Base-by-base conservation (phyloP, 2,113 vertebrate species). In the Puffinus mauretanicus region DNA sequence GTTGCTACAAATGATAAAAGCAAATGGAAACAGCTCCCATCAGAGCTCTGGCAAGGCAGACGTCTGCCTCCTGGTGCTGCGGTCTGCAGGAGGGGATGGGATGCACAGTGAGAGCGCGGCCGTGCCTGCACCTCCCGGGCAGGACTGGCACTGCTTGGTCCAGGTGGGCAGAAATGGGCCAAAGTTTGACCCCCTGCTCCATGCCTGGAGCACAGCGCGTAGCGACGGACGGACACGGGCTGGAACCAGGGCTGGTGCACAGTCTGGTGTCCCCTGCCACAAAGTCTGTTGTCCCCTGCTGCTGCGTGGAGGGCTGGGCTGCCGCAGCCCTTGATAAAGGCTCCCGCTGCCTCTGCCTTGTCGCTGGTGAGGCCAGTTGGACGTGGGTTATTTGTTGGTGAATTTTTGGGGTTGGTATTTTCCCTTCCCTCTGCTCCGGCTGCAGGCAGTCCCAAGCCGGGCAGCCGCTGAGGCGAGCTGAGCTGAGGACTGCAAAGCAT, bases 181-280 rank as follows among this genome's bases (percentile, higher is more conserved):
- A 10, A n/a, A 70, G 8, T 40, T 49, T 3, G 0, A 19, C 42
- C 4, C 4, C 16, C 24, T 1, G 46, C 16, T 27, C 72, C 1
- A 0, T 8, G 40, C 9, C 32, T 5, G 4, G 70, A 17, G 65
- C 51, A 11, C 30, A 4, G 66, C 46, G 6, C 2, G 0, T 1
- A 6, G 25, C 0, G 14, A 30, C 4, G 46, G 44, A 3, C 0
- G 3, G 27, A 17, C 1, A 3, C 0, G 8, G 46, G 25, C 22
- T 86, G 94, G 66, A 13, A 25, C 27, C 0, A 1, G 34, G 19
- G 32, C 14, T 47, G 30, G 11, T 7, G 46, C 7, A 7, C 11
- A 2, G 6, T 1, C 30, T 34, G 77, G 21, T 40, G 38, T 57
- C 55, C 65, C 46, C 30, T 7, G 73, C 22, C 71, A 13, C 77